Evolutionary conservation across 1,140 invertebrate species (phyloP), one percentile per base, ranked within the genome.

Genomic region (Drosophila kikkawai): DNA sequence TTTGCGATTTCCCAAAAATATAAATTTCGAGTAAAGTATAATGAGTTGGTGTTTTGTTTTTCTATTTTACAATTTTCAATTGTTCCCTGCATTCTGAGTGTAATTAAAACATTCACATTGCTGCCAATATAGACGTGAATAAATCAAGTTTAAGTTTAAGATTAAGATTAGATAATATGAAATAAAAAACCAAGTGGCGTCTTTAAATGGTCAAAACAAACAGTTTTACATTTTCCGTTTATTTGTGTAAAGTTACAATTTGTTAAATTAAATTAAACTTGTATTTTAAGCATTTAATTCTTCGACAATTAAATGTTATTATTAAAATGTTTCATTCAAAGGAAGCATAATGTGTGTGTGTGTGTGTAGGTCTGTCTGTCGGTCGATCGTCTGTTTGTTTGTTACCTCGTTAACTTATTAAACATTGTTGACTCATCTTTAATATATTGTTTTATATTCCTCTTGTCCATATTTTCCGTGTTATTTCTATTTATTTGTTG

Each of bases 311-410:
- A 86, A 86, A 82, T 74, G 81, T 74, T 79, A 85, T 80, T 79
- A 85, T 80, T 79, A 85, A 90, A 90, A 90, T 90, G 85, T 90
- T 90, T 76, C 79, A 90, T 90, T 90, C 90, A 81, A 88, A 90
- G 85, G 85, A 90, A 90, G 85, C 85, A 90, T 90, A 82, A 84
- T 84, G 85, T 88, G 80, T 83, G 65, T 63, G 59, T 61, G 69
- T 77, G 34, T 61, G 66, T 68, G 22, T 81, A 63, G 77, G 55
- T 66, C 34, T 15, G 51, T 55, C 34, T 17, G 13, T 68, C 26
- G 15, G 64, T 79, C 11, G 36, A 12, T 60, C n/a, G 56, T 78
- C 34, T 59, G 41, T 61, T 57, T 59, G 41, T 61, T 57, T 75
- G 15, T 15, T 70, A 50, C 26, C 29, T 60, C 22, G 26, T 73